A percentile compares a stretch with the other conserved stretches of the same genome.
Evolutionary conservation across 2,797 vertebrate genomes (phyloP).

Genomic region (Eulemur mongoz): DNA sequence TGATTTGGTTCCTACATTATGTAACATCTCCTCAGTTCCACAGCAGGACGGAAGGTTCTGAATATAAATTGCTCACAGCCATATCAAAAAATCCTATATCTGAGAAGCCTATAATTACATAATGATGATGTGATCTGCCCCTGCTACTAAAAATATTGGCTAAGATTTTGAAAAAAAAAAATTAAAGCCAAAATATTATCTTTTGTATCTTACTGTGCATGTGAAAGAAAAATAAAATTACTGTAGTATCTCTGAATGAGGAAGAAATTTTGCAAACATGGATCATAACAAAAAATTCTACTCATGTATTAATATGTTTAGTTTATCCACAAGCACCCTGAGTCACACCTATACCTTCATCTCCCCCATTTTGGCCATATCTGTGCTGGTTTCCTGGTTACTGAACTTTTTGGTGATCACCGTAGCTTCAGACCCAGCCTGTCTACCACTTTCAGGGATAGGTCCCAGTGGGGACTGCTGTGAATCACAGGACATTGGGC

Average conservation of each 20-base stretch:
- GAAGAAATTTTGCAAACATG: neutral
- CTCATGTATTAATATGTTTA: neutral
- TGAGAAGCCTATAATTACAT: neutral
- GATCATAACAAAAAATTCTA: neutral
- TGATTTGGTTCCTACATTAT: neutral
- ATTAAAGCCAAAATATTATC: neutral
- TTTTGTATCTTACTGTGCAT: neutral
- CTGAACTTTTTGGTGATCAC: neutral
- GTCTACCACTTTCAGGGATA: neutral
- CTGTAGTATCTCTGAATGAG: neutral
- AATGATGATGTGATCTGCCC: neutral
- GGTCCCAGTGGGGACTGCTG: neutral
- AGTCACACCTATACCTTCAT: neutral
- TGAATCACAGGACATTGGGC: neutral
- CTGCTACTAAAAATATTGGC: neutral
- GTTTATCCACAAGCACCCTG: neutral
- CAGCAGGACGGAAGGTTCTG: neutral
- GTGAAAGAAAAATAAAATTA: neutral
- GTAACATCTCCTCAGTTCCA: neutral
- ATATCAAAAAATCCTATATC: neutral
- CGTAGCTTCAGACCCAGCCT: neutral
- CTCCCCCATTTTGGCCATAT: neutral
- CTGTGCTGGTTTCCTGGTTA: neutral
- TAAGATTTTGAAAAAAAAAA: neutral
- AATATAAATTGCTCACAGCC: neutral